Evolutionary conservation across 1,140 invertebrate species (phyloP).

Genomic region (Zaprionus taronus): DNA sequence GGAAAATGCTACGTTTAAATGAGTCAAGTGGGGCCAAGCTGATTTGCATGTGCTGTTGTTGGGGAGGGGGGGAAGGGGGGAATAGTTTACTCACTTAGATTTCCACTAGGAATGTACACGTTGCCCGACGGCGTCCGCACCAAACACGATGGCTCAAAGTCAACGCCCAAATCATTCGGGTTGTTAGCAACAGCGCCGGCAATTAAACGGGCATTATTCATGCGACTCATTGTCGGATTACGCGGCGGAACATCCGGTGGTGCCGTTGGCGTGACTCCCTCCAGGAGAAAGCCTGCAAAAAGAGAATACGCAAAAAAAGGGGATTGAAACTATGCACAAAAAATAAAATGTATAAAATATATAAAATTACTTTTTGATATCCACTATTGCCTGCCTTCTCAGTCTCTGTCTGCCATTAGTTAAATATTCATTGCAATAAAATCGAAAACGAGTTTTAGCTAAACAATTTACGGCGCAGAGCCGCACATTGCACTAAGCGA

Average conservation of each 20-base stretch:
- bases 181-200: conserved; percentile 86
- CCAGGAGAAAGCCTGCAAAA: conserved; percentile 92
- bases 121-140: conserved; percentile 95
- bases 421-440: conserved; percentile 31
- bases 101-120: conserved; percentile 96
- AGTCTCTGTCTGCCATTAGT: conserved; percentile 1
- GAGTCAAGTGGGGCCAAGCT: conserved; percentile 61
- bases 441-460: neutral
- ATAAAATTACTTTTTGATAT: conserved; percentile 10
- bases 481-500: conserved; percentile 57
- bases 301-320: conserved; percentile 55
- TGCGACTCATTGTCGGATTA: conserved; percentile 94
- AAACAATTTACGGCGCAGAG: neutral
- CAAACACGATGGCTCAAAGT: conserved; percentile 96
- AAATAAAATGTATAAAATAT: conserved; percentile 1
- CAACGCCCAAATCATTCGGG: conserved; percentile 89
- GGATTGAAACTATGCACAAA: neutral
- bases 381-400: neutral
- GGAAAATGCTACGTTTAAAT: conserved; percentile 58
- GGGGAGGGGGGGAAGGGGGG: neutral
- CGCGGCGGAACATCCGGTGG: conserved; percentile 95
- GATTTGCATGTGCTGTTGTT: conserved; percentile 68
- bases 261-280: conserved; percentile 89
- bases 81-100: conserved; percentile 85
- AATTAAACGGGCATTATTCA: conserved; percentile 90